phyloP scores from a whole-genome alignment of 2,797 vertebrate genomes.

The Caiman crocodilus region DNA sequence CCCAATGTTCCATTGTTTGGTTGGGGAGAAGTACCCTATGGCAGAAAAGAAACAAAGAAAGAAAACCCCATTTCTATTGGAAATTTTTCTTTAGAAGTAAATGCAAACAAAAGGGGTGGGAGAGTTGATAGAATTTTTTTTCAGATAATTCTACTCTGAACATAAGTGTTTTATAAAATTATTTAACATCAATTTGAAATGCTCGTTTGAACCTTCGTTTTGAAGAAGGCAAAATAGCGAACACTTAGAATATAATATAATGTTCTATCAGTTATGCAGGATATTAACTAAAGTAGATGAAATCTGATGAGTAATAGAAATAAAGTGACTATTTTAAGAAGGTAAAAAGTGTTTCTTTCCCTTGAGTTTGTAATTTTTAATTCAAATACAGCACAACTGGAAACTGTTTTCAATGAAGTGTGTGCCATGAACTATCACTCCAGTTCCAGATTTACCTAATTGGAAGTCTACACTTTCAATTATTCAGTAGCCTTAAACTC shows the following conservation, averaged over 20 bases:
- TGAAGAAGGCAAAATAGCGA: not conserved
- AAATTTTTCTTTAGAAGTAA: not conserved
- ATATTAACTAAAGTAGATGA: not conserved
- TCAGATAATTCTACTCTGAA: rapidly evolving
- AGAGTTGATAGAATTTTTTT: not conserved
- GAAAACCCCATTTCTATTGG: not conserved
- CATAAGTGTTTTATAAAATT: not conserved
- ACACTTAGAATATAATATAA: not conserved
- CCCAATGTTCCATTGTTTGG: not conserved
- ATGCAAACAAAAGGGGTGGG: not conserved
- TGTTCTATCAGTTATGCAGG: not conserved
- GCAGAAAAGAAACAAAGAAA: not conserved
- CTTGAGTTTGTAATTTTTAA: not conserved
- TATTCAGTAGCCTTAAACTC: not conserved
- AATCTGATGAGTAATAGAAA: not conserved
- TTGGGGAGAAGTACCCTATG: not conserved
- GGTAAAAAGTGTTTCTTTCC: not conserved
- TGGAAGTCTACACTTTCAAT: not conserved
- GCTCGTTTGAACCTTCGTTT: not conserved
- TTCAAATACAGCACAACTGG: not conserved
- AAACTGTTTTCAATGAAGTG: not conserved
- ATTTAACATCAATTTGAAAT: not conserved
- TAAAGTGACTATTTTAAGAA: not conserved
- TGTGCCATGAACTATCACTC: not conserved
- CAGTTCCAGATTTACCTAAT: not conserved